Evolutionary conservation across 2,888 invertebrate genomes (phyloP).

Genomic region (Hyles lineata): DNA sequence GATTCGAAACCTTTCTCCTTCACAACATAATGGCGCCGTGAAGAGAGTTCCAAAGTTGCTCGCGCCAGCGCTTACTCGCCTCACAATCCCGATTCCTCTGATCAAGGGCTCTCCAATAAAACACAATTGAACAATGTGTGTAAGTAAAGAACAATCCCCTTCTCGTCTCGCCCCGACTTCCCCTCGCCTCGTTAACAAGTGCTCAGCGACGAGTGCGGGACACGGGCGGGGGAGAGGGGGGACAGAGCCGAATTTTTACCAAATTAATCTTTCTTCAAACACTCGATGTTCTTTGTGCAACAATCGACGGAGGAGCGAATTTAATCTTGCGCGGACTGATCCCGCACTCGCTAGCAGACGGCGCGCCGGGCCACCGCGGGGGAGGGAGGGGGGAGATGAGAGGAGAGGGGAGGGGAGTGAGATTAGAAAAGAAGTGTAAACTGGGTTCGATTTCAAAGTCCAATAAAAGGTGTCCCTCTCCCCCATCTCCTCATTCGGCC

Average conservation of each 20-base stretch:
- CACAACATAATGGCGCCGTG: not conserved
- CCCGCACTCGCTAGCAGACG: slow-evolving; percentile 31
- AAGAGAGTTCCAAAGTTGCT: not conserved
- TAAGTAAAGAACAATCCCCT: slow-evolving; percentile 3
- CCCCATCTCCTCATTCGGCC: not conserved
- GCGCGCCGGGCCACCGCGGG: not conserved
- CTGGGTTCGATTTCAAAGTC: slow-evolving; percentile 16
- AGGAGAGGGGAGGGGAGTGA: slow-evolving; percentile 29
- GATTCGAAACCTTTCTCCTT: not conserved
- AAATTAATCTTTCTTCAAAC: slow-evolving; percentile 82
- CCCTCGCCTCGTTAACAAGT: slow-evolving; percentile 2
- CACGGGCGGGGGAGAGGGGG: slow-evolving; percentile 1
- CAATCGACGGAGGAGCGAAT: slow-evolving; percentile 64
- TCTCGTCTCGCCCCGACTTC: slow-evolving; percentile 18
- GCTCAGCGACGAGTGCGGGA: not conserved
- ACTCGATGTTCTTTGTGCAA: slow-evolving; percentile 69
- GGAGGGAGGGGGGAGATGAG: not conserved
- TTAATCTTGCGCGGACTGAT: slow-evolving; percentile 63
- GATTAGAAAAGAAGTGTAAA: slow-evolving; percentile 31
- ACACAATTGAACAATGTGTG: slow-evolving; percentile 10
- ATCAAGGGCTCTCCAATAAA: not conserved
- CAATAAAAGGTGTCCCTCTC: not conserved
- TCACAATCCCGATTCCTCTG: slow-evolving; percentile 3
- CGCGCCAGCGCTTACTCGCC: not conserved
- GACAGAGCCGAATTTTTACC: slow-evolving; percentile 61